Evolutionary conservation across 2,797 vertebrate species (phyloP).

Genomic region (Crocidura indochinensis): DNA sequence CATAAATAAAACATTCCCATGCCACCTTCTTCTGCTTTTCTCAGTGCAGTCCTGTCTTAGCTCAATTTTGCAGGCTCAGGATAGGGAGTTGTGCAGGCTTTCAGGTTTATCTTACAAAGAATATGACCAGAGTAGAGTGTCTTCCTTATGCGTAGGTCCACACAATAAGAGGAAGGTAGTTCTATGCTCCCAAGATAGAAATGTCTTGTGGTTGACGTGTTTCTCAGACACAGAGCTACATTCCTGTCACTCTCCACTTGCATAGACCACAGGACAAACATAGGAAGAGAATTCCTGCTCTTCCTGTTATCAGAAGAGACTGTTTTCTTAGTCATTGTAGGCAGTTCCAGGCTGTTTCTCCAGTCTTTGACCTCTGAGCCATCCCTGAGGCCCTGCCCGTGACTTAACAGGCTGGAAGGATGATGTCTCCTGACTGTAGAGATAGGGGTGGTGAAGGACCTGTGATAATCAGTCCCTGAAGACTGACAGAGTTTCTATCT

Average conservation of each 20-base stretch:
- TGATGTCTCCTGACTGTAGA: not conserved
- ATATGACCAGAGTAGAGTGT: not conserved
- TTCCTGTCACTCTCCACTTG: not conserved
- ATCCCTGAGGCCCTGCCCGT: not conserved
- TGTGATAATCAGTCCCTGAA: not conserved
- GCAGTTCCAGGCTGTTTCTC: not conserved
- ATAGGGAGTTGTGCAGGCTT: not conserved
- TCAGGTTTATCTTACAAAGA: not conserved
- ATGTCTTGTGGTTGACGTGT: not conserved
- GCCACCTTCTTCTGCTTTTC: not conserved
- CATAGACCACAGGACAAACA: not conserved
- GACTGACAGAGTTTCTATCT: not conserved
- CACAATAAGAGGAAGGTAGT: not conserved
- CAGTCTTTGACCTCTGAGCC: not conserved
- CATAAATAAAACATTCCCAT: not conserved
- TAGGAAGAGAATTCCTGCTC: not conserved
- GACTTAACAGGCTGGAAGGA: not conserved
- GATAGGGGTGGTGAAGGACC: accelerated
- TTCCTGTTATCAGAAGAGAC: not conserved
- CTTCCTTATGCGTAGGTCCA: not conserved
- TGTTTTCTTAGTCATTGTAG: not conserved
- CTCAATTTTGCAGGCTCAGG: not conserved
- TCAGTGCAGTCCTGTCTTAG: not conserved
- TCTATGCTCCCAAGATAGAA: not conserved
- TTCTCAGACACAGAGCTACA: not conserved